A percentile compares a stretch with the other conserved stretches of the same genome.
These are phyloP conservation scores for Scomber colias DNA, from an alignment of 2,113 vertebrate species.

Conservation along the genomic window DNA sequence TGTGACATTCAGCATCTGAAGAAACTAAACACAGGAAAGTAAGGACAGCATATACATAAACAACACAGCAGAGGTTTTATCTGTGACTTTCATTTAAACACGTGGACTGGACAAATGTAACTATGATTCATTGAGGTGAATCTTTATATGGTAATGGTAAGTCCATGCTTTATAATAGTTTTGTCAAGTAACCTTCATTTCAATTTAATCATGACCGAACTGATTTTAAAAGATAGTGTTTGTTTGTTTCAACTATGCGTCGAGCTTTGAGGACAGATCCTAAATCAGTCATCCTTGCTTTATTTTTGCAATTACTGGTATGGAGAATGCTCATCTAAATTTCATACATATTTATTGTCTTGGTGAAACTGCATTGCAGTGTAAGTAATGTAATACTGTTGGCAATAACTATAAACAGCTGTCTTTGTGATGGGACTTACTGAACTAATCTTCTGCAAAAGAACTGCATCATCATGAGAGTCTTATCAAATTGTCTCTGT, in stretches of 20 bases:
- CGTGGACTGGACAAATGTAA: fast-evolving
- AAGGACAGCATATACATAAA: not conserved
- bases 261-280: not conserved
- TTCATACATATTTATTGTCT: too few species aligned
- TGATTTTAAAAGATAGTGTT: not conserved
- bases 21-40: fast-evolving
- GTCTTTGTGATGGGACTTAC: too few species aligned
- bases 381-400: too few species aligned
- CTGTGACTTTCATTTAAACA: slow-evolving; percentile 38
- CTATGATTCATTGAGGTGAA: fast-evolving
- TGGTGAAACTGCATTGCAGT: too few species aligned
- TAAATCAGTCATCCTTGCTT: not conserved
- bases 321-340: too few species aligned
- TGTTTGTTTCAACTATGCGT: slow-evolving; percentile 7
- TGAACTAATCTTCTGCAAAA: too few species aligned
- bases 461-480: too few species aligned
- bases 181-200: not conserved
- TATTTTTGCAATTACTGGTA: not conserved
- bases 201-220: not conserved
- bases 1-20: not conserved
- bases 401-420: too few species aligned
- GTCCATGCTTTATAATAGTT: not conserved
- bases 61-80: not conserved
- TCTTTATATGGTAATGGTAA: slow-evolving; percentile 38
- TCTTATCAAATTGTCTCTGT: too few species aligned